A percentile compares a stretch with the other conserved stretches of the same genome.
Evolutionary conservation across 2,888 invertebrate species (phyloP).

Genomic region (Psococerastis gibbosa): DNA sequence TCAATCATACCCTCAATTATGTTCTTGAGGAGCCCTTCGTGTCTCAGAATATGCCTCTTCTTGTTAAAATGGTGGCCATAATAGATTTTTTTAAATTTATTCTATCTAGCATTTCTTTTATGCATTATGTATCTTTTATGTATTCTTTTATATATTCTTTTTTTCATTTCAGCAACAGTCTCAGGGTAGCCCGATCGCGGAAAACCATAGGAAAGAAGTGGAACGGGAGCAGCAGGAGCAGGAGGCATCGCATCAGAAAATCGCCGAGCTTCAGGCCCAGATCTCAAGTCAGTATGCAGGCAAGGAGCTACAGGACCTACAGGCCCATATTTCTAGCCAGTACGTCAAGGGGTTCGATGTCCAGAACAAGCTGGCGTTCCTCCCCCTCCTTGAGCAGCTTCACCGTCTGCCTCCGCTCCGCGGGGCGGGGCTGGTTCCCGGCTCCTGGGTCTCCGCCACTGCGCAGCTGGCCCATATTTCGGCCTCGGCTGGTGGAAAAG

Average conservation of each 20-base stretch:
- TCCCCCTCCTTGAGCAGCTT: conserved; percentile 51
- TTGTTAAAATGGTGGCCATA: too few species aligned
- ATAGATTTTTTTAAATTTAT: too few species aligned
- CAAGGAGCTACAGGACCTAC: conserved; percentile 33
- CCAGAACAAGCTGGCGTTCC: conserved; percentile 41
- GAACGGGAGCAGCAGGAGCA: conserved; percentile 43
- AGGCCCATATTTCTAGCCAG: conserved; percentile 33
- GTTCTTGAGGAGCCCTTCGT: too few species aligned
- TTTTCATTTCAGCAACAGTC: too few species aligned
- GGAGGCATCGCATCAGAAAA: conserved; percentile 35
- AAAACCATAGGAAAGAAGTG: conserved; percentile 41
- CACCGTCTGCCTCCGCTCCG: conserved; percentile 19
- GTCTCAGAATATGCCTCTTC: too few species aligned
- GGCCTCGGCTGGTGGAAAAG: conserved; percentile 24
- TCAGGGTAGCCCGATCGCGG: not conserved
- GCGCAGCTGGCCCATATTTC: conserved; percentile 54
- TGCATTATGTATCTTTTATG: too few species aligned
- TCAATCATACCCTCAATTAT: too few species aligned
- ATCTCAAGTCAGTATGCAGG: conserved; percentile 33
- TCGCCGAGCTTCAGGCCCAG: conserved; percentile 35
- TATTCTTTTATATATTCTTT: too few species aligned
- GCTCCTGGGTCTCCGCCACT: conserved; percentile 42
- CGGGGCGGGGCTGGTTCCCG: conserved; percentile 18
- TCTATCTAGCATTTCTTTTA: too few species aligned
- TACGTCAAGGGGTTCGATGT: conserved; percentile 33